Base-by-base conservation (phyloP, 2,113 vertebrate genomes). In the Hystrix cristata region DNA sequence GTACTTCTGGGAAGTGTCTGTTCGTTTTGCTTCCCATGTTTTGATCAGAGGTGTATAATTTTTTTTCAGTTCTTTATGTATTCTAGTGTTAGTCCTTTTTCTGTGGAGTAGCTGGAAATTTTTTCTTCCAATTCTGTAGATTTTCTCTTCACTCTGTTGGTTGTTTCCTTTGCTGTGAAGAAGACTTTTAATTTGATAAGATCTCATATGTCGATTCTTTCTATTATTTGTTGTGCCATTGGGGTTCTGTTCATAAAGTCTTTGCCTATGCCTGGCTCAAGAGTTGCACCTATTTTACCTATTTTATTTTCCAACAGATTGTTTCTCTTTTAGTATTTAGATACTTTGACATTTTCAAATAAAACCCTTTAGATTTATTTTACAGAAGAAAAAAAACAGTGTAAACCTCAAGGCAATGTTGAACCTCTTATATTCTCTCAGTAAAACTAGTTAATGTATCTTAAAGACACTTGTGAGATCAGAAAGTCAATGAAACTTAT, bases 281-380 rank as follows among this genome's bases (percentile, higher is more conserved):
- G 29, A 65, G 64, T 14, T 31, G 27, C 31, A 65, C 64, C 38
- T 38, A 38, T 38, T 38, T 38, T 38, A 38, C 38, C 38, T 38
- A 38, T 31, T 29, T 65, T 65, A 65, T 29, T 65, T 65, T 65
- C 64, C 64, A 65, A 65, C 27, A 65, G 27, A 65, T 31, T 31
- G 64, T 29, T 62, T 62, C 60, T 62, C 6, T 62, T 65, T 31
- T 65, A 65, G 31, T 29, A 65, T 65, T 65, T 65, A 31, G 27
- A 65, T 65, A 65, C 31, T 27, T 93, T 55, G n/a, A 62, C 83
- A 91, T 71, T 95, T 91, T 64, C 53, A 84, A 84, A 74, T 90
- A 72, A 97, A 85, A 62, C 6, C 72, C 53, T 85, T 96, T 12
- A 90, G 87, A 60, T 94, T 96, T 69, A 67, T 74, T 93, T 88